Evolutionary conservation across 2,888 invertebrate species (phyloP), one percentile per base, ranked within the genome.

Genomic region (Rotaria sp.): DNA sequence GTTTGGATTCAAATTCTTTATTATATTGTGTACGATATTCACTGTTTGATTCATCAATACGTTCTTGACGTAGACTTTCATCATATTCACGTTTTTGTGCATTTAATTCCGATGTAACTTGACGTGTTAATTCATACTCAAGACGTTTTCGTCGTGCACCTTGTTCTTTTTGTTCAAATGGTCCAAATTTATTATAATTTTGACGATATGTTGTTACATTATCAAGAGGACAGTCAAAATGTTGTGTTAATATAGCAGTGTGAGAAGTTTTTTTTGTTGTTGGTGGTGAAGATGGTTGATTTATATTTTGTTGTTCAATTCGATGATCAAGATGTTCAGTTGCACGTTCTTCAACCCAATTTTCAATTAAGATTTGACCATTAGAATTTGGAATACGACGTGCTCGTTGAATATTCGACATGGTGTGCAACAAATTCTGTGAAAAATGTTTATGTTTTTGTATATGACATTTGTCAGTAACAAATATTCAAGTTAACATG

Each of bases 331-430:
- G 4, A 45, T 80, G 80, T 80, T 41, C 45, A 10, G 80, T 80
- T 10, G 80, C 80, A 45, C 41, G 80, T 80, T 91, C 91, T 89
- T 91, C 91, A 2, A 91, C 90, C 91, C 91, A 91, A 88, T 91
- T 91, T 89, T 91, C 91, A 24, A 91, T 88, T 26, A 91, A 88
- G 88, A 90, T 90, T 88, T 89, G 89, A 75, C 89, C 90, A 80
- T 89, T 89, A 26, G 90, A 90, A 87, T 91, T 91, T 86, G 89
- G 89, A 57, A 90, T 88, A 84, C 90, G 87, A 55, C 86, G 50
- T 13, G 80, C 11, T 45, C 35, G 80, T 80, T 45, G 80, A 45
- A 80, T 45, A 80, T 45, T 80, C 41, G 74, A 21, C 80, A 80
- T 80, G 26, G 26, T 45, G n/a, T n/a, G 45, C 21, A 5, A 7